Evolutionary conservation across 1,140 invertebrate genomes (phyloP).

Genomic region (Micrasema longulum): DNA sequence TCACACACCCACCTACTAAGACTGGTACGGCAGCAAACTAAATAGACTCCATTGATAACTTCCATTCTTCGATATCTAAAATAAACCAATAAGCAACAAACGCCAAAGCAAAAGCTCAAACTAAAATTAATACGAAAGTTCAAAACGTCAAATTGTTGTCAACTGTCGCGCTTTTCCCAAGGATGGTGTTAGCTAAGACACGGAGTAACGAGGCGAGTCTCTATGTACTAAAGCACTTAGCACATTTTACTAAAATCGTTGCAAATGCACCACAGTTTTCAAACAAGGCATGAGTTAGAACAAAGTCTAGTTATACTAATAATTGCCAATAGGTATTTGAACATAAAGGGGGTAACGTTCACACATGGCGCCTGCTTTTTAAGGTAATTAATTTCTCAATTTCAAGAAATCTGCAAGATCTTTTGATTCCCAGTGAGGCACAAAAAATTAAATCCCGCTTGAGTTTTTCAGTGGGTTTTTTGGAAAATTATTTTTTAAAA

Average conservation of each 20-base stretch:
- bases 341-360: conserved; percentile 14
- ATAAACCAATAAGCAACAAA: neutral
- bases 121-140: too few species aligned
- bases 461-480: too few species aligned
- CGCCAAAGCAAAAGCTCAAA: neutral
- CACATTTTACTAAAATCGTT: conserved; percentile 35
- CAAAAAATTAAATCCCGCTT: too few species aligned
- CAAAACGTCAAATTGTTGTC: too few species aligned
- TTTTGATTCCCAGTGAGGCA: too few species aligned
- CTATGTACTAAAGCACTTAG: conserved; percentile 34
- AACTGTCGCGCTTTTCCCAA: neutral
- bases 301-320: conserved; percentile 36
- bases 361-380: conserved; percentile 23
- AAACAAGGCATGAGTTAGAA: conserved; percentile 26
- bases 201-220: conserved; percentile 31
- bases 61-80: neutral
- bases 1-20: conserved; percentile 25
- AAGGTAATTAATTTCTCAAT: too few species aligned
- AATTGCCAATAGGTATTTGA: conserved; percentile 19
- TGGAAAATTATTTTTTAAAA: too few species aligned
- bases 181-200: neutral
- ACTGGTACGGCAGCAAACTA: conserved; percentile 26
- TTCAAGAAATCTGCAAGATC: too few species aligned
- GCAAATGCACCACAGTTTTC: conserved; percentile 31
- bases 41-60: neutral